Conservation (phyloP, 2,113 vertebrate species). For the Gopherus flavomarginatus region DNA sequence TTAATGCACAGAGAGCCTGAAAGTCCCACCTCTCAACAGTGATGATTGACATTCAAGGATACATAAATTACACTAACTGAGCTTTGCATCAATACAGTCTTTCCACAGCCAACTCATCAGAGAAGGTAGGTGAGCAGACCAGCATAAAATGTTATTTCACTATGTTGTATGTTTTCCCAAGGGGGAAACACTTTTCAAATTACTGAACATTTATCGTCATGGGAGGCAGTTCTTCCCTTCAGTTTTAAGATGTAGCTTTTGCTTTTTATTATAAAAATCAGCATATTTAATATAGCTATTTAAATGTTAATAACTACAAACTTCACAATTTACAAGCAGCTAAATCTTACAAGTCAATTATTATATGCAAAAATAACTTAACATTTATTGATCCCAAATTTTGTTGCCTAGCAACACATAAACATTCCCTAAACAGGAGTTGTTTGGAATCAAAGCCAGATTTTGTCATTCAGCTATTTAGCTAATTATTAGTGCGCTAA, state of each 20-base stretch:
- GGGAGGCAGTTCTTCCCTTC: conserved; percentile 30
- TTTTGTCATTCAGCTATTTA: conserved; percentile 34
- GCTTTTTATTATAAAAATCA: conserved; percentile 46
- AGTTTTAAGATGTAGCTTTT: conserved; percentile 36
- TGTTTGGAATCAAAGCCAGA: conserved; percentile 29
- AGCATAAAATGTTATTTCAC: conserved; percentile 62
- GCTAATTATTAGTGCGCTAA: not conserved
- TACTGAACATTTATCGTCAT: conserved; percentile 24
- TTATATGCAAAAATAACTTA: conserved; percentile 46
- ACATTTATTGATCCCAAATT: conserved; percentile 34
- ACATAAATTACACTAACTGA: conserved; percentile 85
- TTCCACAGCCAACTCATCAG: conserved; percentile 78
- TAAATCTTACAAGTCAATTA: conserved; percentile 34
- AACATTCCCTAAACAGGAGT: not conserved
- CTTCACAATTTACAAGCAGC: not conserved
- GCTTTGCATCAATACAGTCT: conserved; percentile 69
- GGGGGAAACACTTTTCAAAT: conserved; percentile 40
- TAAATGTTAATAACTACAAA: conserved; percentile 22
- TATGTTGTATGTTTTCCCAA: conserved; percentile 50
- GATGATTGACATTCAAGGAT: conserved; percentile 85
- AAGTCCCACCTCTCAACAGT: conserved; percentile 83
- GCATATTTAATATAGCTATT: conserved; percentile 37
- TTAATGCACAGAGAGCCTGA: conserved; percentile 82
- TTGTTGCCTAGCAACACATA: not conserved
- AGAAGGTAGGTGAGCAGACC: conserved; percentile 83